A percentile compares a stretch with the other conserved stretches of the same genome.
These are phyloP conservation scores for Catamblyrhynchus diadema DNA, from an alignment of 2,797 vertebrate species.

Conservation along the genomic window DNA sequence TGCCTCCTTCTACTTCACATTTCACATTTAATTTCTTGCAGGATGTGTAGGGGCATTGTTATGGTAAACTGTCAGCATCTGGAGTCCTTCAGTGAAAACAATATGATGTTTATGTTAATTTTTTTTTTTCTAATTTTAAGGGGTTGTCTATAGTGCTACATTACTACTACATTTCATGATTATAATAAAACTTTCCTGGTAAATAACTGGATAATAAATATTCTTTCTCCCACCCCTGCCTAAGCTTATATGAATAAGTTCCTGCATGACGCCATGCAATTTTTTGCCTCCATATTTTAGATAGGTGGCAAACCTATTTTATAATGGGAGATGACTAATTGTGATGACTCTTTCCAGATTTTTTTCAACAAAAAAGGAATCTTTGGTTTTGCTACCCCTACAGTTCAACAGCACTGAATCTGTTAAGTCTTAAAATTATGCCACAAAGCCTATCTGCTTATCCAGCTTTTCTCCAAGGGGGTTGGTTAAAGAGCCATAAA, in stretches of 20 bases:
- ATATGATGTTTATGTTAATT: not conserved
- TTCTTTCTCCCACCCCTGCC: not conserved
- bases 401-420: not conserved
- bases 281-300: not conserved
- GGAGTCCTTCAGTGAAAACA: not conserved
- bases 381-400: not conserved
- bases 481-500: not conserved
- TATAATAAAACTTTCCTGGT: not conserved
- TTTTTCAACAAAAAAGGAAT: not conserved
- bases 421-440: not conserved
- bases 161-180: not conserved
- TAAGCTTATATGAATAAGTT: not conserved
- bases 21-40: not conserved
- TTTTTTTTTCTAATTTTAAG: not conserved
- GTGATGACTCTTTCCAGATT: not conserved
- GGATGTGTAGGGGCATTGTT: not conserved
- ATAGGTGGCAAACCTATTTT: not conserved
- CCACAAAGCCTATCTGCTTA: not conserved
- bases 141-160: not conserved
- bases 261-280: not conserved
- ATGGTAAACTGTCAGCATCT: not conserved
- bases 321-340: not conserved
- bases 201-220: not conserved
- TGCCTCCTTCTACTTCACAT: not conserved
- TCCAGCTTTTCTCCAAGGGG: not conserved